A percentile compares a stretch with the other conserved stretches of the same genome.
phyloP scores from a whole-genome alignment of 2,888 invertebrate genomes.

The Drosophila picticornis region DNA sequence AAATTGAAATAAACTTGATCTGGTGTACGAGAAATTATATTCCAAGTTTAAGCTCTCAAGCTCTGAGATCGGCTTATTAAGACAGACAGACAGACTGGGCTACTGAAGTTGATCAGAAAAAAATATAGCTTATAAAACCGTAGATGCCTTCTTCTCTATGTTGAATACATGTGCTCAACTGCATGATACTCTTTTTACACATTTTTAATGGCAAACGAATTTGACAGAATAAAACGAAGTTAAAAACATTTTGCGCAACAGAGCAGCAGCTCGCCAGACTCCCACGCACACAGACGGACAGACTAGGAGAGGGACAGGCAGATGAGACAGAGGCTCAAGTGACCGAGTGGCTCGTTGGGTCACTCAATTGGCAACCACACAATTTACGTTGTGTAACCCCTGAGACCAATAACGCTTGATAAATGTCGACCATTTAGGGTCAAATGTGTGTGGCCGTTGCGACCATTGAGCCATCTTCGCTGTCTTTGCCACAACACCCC shows the following conservation, averaged over 20 bases:
- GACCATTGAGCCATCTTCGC: slow-evolving; percentile 37
- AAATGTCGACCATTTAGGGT: slow-evolving; percentile 82
- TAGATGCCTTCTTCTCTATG: not conserved
- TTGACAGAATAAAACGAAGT: slow-evolving; percentile 27
- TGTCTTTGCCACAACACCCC: slow-evolving; percentile 26
- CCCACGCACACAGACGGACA: slow-evolving; percentile 41
- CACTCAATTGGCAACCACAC: slow-evolving; percentile 81
- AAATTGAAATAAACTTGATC: not conserved
- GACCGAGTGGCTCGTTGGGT: slow-evolving; percentile 62
- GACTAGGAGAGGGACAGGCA: slow-evolving; percentile 21
- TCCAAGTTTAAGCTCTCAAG: not conserved
- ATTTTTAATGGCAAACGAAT: slow-evolving; percentile 15
- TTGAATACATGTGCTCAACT: not conserved
- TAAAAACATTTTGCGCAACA: slow-evolving; percentile 6
- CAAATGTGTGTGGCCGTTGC: slow-evolving; percentile 74
- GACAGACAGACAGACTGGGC: not conserved
- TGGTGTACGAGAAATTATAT: not conserved
- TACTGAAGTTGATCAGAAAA: no score
- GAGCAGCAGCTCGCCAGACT: slow-evolving; percentile 22
- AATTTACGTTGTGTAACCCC: slow-evolving; percentile 81
- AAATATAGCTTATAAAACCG: not conserved
- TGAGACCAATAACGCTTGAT: slow-evolving; percentile 83
- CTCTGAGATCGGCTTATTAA: not conserved
- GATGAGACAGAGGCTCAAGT: slow-evolving; percentile 9
- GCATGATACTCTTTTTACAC: slow-evolving; percentile 8